A percentile compares a stretch with the other conserved stretches of the same genome.
These are phyloP conservation scores for Choloepus didactylus DNA, from an alignment of 2,797 vertebrate genomes.

Conservation along the genomic window DNA sequence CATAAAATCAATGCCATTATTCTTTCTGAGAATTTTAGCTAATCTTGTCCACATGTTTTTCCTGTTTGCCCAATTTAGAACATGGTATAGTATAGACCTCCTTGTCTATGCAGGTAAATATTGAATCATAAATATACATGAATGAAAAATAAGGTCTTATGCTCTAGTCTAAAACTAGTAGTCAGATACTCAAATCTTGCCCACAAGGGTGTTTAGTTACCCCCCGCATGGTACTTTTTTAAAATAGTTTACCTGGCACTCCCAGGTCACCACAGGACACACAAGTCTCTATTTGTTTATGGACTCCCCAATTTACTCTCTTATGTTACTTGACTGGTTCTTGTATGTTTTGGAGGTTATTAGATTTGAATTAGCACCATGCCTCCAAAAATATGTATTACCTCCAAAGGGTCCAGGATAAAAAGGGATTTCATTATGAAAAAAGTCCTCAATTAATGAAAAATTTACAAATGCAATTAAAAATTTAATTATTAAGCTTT, in stretches of 20 bases:
- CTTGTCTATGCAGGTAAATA: neutral
- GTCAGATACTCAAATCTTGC: neutral
- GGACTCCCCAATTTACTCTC: neutral
- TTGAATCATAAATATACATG: neutral
- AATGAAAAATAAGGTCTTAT: neutral
- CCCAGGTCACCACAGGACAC: neutral
- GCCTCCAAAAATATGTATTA: neutral
- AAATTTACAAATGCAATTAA: slow-evolving; percentile 63
- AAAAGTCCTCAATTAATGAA: slow-evolving; percentile 48
- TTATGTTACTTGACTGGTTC: neutral
- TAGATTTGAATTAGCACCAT: neutral
- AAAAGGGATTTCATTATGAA: neutral
- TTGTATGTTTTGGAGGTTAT: neutral
- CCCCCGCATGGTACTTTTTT: neutral
- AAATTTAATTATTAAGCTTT: slow-evolving; percentile 67
- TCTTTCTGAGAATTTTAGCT: neutral
- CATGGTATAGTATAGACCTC: neutral
- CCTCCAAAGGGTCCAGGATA: neutral
- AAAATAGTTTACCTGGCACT: neutral
- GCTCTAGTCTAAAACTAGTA: neutral
- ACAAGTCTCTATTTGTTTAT: neutral
- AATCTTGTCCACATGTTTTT: neutral
- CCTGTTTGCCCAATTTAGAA: neutral
- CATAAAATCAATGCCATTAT: neutral
- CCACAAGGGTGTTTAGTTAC: neutral